These are phyloP conservation scores for Tigriopus californicus DNA, from an alignment of 2,888 invertebrate species.

Conservation along the genomic window DNA sequence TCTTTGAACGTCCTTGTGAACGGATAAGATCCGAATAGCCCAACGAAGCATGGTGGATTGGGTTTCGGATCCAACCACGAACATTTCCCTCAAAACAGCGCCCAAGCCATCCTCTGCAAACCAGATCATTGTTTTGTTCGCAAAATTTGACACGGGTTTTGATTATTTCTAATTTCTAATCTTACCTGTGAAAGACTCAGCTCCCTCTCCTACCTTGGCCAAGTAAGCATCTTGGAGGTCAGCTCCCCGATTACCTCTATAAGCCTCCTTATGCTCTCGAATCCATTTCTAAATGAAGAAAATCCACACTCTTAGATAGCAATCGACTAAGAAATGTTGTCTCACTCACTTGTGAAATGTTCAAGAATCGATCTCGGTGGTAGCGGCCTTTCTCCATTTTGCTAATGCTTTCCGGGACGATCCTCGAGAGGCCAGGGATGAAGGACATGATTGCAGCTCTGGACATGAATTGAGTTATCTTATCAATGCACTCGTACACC, in stretches of 20 bases:
- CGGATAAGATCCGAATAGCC: constrained; percentile 15
- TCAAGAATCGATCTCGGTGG: constrained; percentile 6
- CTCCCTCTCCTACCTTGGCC: neutral
- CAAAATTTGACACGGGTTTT: neutral
- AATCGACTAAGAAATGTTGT: neutral
- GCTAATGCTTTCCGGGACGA: constrained; percentile 5
- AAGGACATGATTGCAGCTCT: constrained; percentile 12
- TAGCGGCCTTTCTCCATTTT: constrained; percentile 11
- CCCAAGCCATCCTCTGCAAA: neutral
- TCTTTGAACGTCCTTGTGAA: constrained; percentile 11
- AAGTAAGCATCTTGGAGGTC: constrained; percentile 7
- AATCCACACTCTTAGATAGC: too few relatives aligned
- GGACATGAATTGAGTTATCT: constrained; percentile 15
- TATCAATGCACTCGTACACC: constrained; percentile 12
- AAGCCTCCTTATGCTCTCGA: constrained; percentile 5
- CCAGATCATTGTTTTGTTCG: neutral
- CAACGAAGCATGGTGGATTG: constrained; percentile 13
- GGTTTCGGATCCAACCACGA: constrained; percentile 14
- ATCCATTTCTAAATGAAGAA: constrained; percentile 6
- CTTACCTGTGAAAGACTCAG: neutral
- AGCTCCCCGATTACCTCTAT: constrained; percentile 1
- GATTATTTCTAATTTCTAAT: neutral
- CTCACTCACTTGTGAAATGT: neutral
- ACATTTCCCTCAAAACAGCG: constrained; percentile 9
- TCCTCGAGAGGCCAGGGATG: neutral